Conservation (phyloP, 2,888 invertebrate genomes). For the Pristionchus arcanus region DNA sequence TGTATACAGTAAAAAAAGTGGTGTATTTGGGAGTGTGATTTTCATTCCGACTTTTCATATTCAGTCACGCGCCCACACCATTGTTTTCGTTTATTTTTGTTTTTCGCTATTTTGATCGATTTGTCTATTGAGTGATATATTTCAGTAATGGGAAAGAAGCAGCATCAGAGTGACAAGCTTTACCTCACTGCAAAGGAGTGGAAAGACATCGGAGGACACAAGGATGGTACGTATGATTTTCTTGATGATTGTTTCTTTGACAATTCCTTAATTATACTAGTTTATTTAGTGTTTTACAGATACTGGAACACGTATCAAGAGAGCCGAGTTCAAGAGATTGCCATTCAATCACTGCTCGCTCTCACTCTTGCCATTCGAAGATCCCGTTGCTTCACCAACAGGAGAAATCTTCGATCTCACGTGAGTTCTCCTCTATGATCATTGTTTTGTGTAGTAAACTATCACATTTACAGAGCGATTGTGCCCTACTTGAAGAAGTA, state of each 20-base stretch:
- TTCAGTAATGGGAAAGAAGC: constrained; percentile 77
- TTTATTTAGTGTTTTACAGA: constrained; percentile 64
- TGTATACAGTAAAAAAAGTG: neutral
- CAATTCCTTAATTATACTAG: neutral
- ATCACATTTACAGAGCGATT: constrained; percentile 67
- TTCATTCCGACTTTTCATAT: neutral
- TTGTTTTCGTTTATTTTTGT: neutral
- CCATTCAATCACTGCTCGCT: constrained; percentile 87
- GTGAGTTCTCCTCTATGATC: constrained; percentile 66
- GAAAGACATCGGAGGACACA: constrained; percentile 78
- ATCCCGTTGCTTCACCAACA: constrained; percentile 91
- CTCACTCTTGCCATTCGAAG: constrained; percentile 92
- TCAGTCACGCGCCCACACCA: neutral
- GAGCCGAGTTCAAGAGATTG: constrained; percentile 88
- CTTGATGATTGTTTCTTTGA: neutral
- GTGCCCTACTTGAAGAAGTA: constrained; percentile 83
- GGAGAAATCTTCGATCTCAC: constrained; percentile 95
- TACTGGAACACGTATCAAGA: constrained; percentile 71
- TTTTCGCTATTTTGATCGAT: neutral
- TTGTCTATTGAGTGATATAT: neutral
- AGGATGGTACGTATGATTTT: constrained; percentile 70
- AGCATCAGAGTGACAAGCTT: constrained; percentile 78
- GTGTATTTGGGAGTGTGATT: neutral
- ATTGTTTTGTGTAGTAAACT: neutral
- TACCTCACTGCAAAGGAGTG: constrained; percentile 78